Evolutionary conservation across 2,113 vertebrate species (phyloP).

Genomic region (Herpailurus yagouaroundi): DNA sequence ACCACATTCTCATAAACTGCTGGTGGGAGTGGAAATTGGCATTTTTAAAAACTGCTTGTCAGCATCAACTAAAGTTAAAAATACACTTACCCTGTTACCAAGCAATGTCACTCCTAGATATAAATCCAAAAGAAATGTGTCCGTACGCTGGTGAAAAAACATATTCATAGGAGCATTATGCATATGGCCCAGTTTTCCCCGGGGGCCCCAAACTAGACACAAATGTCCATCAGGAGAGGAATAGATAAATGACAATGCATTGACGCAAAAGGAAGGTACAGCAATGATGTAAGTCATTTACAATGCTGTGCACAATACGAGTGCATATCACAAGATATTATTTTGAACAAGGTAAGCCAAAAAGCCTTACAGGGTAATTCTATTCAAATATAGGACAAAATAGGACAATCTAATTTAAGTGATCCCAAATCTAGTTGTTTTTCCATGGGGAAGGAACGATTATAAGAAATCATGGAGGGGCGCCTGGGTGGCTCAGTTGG

Average conservation of each 20-base stretch:
- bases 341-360: neutral
- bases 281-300: neutral
- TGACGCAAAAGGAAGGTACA: neutral
- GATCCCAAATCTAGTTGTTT: neutral
- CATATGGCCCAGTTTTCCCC: neutral
- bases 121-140: neutral
- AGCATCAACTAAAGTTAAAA: conserved; percentile 5
- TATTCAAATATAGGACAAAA: neutral
- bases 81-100: conserved; percentile 13
- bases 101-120: neutral
- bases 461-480: neutral
- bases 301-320: neutral
- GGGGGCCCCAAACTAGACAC: neutral
- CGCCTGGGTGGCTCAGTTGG: too few species aligned
- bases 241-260: neutral
- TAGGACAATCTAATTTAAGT: neutral
- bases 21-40: neutral
- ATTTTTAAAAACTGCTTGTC: conserved; percentile 43
- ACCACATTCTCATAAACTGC: neutral
- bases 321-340: neutral
- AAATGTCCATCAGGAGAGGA: neutral
- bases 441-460: neutral
- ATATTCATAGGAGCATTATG: neutral
- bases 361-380: neutral
- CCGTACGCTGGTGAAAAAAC: neutral